Conservation (phyloP, 1,140 invertebrate species). For the Maconellicoccus hirsutus region DNA sequence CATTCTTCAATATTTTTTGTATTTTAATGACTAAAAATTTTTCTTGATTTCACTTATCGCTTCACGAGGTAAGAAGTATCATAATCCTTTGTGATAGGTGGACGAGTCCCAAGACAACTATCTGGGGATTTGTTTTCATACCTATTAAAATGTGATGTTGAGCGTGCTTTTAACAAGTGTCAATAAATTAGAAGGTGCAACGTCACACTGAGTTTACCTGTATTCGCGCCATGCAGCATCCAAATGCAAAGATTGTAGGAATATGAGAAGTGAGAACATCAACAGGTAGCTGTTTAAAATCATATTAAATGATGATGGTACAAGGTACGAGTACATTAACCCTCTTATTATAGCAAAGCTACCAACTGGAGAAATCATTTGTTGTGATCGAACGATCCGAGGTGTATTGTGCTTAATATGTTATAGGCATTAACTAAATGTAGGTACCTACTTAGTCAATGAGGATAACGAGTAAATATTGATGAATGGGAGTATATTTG, state of each 20-base stretch:
- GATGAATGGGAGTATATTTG: too few species aligned
- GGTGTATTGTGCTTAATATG: too few species aligned
- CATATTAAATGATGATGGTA: slow-evolving; percentile 11
- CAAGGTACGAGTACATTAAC: neutral
- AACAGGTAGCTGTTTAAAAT: slow-evolving; percentile 10
- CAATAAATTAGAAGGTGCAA: neutral
- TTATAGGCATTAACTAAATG: too few species aligned
- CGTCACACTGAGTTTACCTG: neutral
- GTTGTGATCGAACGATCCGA: too few species aligned
- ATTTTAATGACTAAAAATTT: neutral
- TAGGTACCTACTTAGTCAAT: too few species aligned
- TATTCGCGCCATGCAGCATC: neutral
- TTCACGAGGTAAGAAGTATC: neutral
- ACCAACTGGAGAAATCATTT: neutral
- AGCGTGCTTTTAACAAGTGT: neutral
- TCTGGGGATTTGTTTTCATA: neutral
- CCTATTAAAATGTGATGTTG: neutral
- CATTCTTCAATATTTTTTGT: neutral
- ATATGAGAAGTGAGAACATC: slow-evolving; percentile 17
- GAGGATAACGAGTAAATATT: too few species aligned
- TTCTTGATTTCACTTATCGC: neutral
- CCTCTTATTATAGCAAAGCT: too few species aligned
- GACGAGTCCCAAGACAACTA: neutral
- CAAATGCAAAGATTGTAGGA: neutral
- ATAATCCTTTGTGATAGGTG: neutral